Conservation (phyloP, 1,140 invertebrate species). For the Macrobrachium nipponense region DNA sequence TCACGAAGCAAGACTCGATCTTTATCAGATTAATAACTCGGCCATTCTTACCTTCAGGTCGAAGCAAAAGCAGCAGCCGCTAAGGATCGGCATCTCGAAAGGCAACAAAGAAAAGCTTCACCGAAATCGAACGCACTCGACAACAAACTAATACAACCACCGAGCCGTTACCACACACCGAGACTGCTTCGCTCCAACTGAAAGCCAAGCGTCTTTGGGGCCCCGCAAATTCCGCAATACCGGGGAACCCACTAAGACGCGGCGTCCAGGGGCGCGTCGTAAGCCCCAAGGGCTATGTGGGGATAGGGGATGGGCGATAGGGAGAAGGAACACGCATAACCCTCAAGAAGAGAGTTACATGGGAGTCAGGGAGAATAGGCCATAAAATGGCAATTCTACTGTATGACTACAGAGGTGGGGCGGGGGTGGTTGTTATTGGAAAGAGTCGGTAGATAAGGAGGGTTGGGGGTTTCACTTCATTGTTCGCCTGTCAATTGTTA, state of each 20-base stretch:
- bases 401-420: not conserved
- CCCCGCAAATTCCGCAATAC: too few relatives aligned
- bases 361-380: not conserved
- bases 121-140: not conserved
- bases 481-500: not conserved
- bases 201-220: not conserved
- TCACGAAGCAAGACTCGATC: not conserved
- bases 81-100: conserved; percentile 28
- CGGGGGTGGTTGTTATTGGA: not conserved
- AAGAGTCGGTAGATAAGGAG: not conserved
- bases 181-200: conserved; percentile 3
- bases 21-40: not conserved
- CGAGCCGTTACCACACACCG: not conserved
- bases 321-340: not conserved
- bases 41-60: conserved; percentile 41
- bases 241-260: too few relatives aligned
- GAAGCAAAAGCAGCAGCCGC: conserved; percentile 37
- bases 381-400: too few relatives aligned
- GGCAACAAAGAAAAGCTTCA: not conserved
- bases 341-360: not conserved
- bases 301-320: not conserved
- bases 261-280: not conserved
- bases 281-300: not conserved
- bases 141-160: not conserved
- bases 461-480: not conserved